These are phyloP conservation scores for Brienomyrus longianalis DNA, from an alignment of 2,113 vertebrate species.

Conservation along the genomic window DNA sequence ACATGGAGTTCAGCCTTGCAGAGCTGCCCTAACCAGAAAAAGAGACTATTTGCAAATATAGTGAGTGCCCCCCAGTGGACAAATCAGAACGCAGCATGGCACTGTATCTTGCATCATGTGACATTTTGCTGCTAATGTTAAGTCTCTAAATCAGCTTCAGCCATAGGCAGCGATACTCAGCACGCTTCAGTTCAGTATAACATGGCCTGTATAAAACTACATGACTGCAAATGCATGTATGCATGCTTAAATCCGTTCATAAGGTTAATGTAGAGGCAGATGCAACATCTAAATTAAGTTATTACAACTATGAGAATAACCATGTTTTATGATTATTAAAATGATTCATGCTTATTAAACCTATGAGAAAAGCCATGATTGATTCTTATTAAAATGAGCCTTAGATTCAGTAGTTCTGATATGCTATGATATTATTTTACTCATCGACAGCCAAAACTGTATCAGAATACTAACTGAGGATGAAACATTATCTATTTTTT, in stretches of 20 bases:
- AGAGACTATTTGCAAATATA: not conserved
- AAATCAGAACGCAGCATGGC: not conserved
- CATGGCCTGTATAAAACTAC: not conserved
- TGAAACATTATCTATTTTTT: not conserved
- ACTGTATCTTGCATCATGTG: not conserved
- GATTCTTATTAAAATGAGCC: not conserved
- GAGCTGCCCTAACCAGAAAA: not conserved
- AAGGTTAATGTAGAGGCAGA: not conserved
- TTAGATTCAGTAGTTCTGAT: not conserved
- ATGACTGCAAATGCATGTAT: not conserved
- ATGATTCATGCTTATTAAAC: not conserved
- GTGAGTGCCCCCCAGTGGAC: constrained; percentile 19
- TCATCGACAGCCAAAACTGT: not conserved
- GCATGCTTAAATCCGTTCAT: not conserved
- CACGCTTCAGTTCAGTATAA: not conserved
- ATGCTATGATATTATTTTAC: not conserved
- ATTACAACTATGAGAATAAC: not conserved
- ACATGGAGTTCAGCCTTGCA: not conserved
- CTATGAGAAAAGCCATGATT: not conserved
- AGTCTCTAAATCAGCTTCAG: not conserved
- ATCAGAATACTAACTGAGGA: not conserved
- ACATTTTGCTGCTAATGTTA: not conserved
- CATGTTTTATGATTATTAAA: not conserved
- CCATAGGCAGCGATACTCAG: not conserved
- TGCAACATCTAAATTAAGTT: not conserved